Conservation (phyloP, 2,888 invertebrate species). For the Polydrusus tereticollis region DNA sequence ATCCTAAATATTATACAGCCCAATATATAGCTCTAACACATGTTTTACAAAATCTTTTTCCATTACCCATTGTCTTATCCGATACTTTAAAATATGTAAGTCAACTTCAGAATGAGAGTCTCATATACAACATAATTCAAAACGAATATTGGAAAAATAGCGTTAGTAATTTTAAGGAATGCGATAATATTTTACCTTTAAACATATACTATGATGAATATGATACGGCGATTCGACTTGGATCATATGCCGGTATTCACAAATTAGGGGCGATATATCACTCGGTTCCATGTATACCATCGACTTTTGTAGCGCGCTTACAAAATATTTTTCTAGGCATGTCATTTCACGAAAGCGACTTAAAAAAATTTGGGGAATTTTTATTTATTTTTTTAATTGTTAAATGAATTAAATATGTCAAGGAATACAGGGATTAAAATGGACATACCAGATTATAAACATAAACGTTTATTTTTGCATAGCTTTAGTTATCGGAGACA, state of each 20-base stretch:
- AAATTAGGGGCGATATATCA: slow-evolving; percentile 44
- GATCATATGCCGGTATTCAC: slow-evolving; percentile 37
- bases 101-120: slow-evolving; percentile 22
- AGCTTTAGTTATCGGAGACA: slow-evolving; percentile 43
- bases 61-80: slow-evolving; percentile 31
- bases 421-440: slow-evolving; percentile 39
- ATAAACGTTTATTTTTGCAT: slow-evolving; percentile 37
- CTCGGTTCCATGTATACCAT: slow-evolving; percentile 35
- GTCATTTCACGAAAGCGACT: slow-evolving; percentile 31
- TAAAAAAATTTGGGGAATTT: slow-evolving; percentile 38
- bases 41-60: slow-evolving; percentile 31
- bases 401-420: slow-evolving; percentile 38
- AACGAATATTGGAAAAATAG: slow-evolving; percentile 40
- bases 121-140: slow-evolving; percentile 37
- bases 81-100: slow-evolving; percentile 30
- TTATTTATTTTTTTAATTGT: slow-evolving; percentile 34
- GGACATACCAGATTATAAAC: neutral
- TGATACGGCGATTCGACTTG: slow-evolving; percentile 42
- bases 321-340: slow-evolving; percentile 42
- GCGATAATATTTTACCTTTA: slow-evolving; percentile 35
- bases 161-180: neutral
- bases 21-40: slow-evolving; percentile 30
- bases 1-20: slow-evolving; percentile 25
- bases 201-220: slow-evolving; percentile 42
- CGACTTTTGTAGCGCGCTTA: slow-evolving; percentile 27